These are phyloP conservation scores for Ichneumon xanthorius DNA, from an alignment of 2,888 invertebrate species.

Conservation along the genomic window DNA sequence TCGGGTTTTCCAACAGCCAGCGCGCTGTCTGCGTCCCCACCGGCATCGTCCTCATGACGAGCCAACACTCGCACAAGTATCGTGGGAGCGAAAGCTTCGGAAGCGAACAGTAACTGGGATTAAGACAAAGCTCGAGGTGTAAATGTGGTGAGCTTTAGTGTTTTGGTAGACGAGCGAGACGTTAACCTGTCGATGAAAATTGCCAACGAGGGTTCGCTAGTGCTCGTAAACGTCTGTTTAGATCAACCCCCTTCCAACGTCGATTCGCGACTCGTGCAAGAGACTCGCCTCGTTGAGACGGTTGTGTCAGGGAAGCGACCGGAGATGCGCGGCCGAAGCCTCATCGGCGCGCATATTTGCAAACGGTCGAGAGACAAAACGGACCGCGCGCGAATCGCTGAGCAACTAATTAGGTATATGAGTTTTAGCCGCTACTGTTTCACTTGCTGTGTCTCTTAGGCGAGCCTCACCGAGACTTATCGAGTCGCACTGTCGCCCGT, in stretches of 20 bases:
- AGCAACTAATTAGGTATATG: slow-evolving; percentile 1
- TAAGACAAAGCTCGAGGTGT: slow-evolving; percentile 62
- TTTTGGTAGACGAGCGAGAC: slow-evolving; percentile 66
- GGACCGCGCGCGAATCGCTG: background rate
- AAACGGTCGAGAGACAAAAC: background rate
- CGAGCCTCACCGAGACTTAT: slow-evolving; percentile 33
- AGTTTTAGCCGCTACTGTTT: slow-evolving; percentile 50
- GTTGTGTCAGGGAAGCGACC: background rate
- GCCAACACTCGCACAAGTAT: slow-evolving; percentile 45
- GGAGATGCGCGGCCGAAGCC: background rate
- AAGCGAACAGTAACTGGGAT: slow-evolving; percentile 53
- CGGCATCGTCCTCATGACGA: slow-evolving; percentile 22
- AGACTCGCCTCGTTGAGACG: slow-evolving; percentile 3
- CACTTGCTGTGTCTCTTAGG: slow-evolving; percentile 17
- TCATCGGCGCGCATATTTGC: background rate
- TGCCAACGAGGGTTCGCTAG: slow-evolving; percentile 71
- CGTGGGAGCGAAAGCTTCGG: slow-evolving; percentile 35
- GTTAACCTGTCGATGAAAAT: slow-evolving; percentile 72
- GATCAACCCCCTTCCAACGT: slow-evolving; percentile 72
- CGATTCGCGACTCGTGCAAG: slow-evolving; percentile 48
- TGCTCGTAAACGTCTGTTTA: slow-evolving; percentile 77
- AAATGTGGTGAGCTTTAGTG: slow-evolving; percentile 60
- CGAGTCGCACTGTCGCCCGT: slow-evolving; percentile 53
- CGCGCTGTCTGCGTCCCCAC: slow-evolving; percentile 35
- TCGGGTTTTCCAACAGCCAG: background rate